Conservation (phyloP, 2,113 vertebrate species). For the Pollimyrus isidori region DNA sequence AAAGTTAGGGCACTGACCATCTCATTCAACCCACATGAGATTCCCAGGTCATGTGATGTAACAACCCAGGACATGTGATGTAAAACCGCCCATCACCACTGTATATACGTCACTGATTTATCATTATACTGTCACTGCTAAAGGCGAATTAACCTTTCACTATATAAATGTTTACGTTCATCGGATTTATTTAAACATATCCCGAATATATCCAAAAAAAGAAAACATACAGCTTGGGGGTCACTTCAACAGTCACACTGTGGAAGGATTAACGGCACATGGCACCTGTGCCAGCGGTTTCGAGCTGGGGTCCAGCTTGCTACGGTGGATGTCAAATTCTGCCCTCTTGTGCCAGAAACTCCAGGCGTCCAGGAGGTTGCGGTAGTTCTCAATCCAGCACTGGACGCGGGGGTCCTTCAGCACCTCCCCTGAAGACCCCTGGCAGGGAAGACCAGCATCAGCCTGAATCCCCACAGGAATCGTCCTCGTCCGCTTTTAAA, state of each 20-base stretch:
- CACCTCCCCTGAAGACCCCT: slow-evolving; percentile 87
- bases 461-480: background rate
- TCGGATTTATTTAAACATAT: background rate
- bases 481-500: background rate
- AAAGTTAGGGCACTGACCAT: background rate
- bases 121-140: background rate
- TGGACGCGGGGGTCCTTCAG: slow-evolving; percentile 93
- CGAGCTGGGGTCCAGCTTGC: slow-evolving; percentile 95
- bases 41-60: background rate
- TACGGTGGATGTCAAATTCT: slow-evolving; percentile 95
- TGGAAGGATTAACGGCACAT: background rate
- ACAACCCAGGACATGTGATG: background rate
- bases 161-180: background rate
- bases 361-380: slow-evolving; percentile 94
- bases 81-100: background rate
- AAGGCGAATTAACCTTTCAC: background rate
- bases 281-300: slow-evolving; percentile 90
- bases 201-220: background rate
- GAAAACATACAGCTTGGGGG: background rate
- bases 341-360: slow-evolving; percentile 98
- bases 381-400: slow-evolving; percentile 98
- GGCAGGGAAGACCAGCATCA: background rate
- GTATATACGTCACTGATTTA: background rate
- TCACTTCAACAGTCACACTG: background rate
- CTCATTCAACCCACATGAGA: background rate